A percentile compares a stretch with the other conserved stretches of the same genome.
phyloP scores from a whole-genome alignment of 2,113 vertebrate genomes.

The Syngnathus floridae region DNA sequence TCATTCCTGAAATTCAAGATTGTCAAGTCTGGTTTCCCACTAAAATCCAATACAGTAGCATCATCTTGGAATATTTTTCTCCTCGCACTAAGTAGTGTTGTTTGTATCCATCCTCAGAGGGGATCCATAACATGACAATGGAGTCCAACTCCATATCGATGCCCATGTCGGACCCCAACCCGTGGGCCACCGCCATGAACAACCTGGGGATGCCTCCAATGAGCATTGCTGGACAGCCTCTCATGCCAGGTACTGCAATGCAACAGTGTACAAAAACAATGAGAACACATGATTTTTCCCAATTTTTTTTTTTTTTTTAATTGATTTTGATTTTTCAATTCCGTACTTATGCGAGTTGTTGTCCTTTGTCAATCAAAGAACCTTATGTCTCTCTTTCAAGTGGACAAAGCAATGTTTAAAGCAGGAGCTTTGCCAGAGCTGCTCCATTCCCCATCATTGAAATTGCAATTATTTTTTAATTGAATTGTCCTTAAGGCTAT shows the following conservation, averaged over 20 bases:
- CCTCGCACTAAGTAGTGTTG: not conserved
- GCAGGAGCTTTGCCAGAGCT: not conserved
- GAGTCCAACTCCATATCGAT: slow-evolving; percentile 83
- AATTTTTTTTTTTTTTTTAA: not conserved
- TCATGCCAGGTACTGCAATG: slow-evolving; percentile 78
- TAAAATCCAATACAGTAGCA: not conserved
- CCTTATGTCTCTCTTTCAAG: not conserved
- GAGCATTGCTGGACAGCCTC: slow-evolving; percentile 82
- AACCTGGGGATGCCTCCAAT: slow-evolving; percentile 92
- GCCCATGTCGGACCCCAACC: slow-evolving; percentile 85
- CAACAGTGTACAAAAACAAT: not conserved
- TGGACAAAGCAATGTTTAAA: slow-evolving; percentile 1
- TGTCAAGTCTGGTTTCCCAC: not conserved
- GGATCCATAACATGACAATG: slow-evolving; percentile 77
- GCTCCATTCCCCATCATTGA: not conserved
- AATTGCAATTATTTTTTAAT: slow-evolving; percentile 3
- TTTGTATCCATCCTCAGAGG: slow-evolving; percentile 65
- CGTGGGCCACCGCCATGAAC: slow-evolving; percentile 97
- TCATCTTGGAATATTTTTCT: slow-evolving; percentile 4
- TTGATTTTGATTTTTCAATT: not conserved
- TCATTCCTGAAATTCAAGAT: too few species aligned
- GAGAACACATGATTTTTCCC: not conserved
- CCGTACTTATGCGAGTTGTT: not conserved
- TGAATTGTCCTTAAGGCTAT: slow-evolving; percentile 8
- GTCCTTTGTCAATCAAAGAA: not conserved